Conservation (phyloP, 1,140 invertebrate genomes). For the Acromyrmex echinatior region DNA sequence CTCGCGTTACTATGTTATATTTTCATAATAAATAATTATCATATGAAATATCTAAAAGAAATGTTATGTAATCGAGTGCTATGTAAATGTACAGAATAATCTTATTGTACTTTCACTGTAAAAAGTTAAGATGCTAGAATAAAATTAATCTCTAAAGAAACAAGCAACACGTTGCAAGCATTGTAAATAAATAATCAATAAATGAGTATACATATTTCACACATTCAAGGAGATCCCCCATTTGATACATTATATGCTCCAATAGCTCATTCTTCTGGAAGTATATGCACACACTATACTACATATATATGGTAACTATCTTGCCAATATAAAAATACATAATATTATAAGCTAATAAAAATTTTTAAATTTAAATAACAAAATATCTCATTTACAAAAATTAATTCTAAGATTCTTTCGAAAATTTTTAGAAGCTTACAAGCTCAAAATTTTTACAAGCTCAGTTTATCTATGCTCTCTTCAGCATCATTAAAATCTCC, state of each 20-base stretch:
- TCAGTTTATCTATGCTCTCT: background rate
- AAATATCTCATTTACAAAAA: background rate
- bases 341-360: slow-evolving; percentile 28
- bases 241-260: slow-evolving; percentile 81
- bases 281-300: slow-evolving; percentile 51
- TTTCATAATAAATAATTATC: slow-evolving; percentile 28
- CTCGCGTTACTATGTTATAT: background rate
- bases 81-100: background rate
- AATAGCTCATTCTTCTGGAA: slow-evolving; percentile 82
- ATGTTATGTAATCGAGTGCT: background rate
- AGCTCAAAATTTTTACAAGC: no score
- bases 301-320: slow-evolving; percentile 27
- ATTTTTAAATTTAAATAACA: slow-evolving; percentile 31
- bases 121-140: slow-evolving; percentile 20
- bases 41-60: background rate
- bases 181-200: slow-evolving; percentile 79
- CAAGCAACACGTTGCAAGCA: slow-evolving; percentile 58
- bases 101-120: slow-evolving; percentile 4
- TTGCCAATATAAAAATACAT: slow-evolving; percentile 33
- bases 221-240: slow-evolving; percentile 49
- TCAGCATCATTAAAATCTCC: background rate
- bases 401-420: background rate
- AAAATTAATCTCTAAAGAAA: slow-evolving; percentile 45
- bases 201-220: slow-evolving; percentile 72
- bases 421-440: background rate